A percentile compares a stretch with the other conserved stretches of the same genome.
Conservation (phyloP, 1,140 invertebrate genomes). For the Archivesica marissinica region DNA sequence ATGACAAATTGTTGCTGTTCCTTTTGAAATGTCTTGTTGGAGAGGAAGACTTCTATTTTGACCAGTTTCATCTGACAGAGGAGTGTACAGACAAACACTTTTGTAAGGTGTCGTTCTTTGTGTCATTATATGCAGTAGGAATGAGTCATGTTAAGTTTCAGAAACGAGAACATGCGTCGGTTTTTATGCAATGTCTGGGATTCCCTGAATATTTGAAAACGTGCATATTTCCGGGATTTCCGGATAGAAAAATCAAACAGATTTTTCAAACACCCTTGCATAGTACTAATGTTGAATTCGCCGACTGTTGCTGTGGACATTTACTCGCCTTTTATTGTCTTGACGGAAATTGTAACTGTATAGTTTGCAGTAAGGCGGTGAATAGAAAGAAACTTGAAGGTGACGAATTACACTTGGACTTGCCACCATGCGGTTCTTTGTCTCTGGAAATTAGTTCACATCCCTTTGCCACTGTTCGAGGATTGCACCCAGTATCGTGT, state of each 20-base stretch:
- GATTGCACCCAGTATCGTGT: not conserved
- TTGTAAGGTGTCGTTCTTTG: not conserved
- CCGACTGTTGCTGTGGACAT: not conserved
- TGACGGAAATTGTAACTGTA: too few species aligned
- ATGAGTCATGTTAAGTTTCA: not conserved
- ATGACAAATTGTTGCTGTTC: not conserved
- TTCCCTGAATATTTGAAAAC: not conserved
- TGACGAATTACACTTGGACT: too few species aligned
- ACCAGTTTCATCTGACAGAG: not conserved
- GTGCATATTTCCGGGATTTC: not conserved
- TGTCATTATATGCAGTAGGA: not conserved
- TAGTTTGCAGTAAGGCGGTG: too few species aligned
- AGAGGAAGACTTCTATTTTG: not conserved
- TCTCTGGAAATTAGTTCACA: too few species aligned
- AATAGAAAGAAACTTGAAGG: too few species aligned
- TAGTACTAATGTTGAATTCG: too few species aligned
- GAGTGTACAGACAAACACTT: not conserved
- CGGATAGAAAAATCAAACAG: not conserved
- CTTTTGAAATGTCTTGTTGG: not conserved
- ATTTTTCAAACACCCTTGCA: not conserved
- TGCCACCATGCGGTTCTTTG: too few species aligned
- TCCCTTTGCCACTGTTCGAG: not conserved
- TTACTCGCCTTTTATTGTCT: not conserved
- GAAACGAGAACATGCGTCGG: not conserved
- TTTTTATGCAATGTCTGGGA: not conserved